These are phyloP conservation scores for Montipora capricornis DNA, from an alignment of 64 coral and sea anemone genomes.

Conservation along the genomic window DNA sequence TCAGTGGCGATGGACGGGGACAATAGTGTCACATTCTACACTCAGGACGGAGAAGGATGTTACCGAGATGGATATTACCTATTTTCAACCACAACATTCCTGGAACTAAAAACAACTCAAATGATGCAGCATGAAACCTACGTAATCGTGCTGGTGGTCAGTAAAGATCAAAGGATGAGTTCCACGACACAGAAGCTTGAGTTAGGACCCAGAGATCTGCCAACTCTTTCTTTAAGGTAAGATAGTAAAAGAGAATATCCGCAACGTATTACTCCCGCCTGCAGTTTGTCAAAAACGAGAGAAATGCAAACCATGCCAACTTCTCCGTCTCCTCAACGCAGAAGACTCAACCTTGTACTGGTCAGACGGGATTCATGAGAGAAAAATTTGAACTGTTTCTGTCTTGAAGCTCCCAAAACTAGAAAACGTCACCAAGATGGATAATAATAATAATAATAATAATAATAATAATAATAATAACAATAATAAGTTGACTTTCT, in stretches of 20 bases:
- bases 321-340: no score
- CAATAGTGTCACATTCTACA: not conserved
- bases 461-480: no score
- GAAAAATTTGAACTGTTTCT: no score
- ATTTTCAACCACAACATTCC: constrained; percentile 2
- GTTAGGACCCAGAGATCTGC: constrained; percentile 45
- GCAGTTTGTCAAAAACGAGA: no score
- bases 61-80: constrained; percentile 55
- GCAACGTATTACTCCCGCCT: no score
- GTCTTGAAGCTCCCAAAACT: no score
- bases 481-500: no score
- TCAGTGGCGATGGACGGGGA: not conserved
- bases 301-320: no score
- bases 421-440: no score
- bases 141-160: constrained; percentile 38
- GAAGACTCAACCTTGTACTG: no score
- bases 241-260: not conserved
- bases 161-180: constrained; percentile 57
- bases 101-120: constrained; percentile 36
- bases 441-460: no score
- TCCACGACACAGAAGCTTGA: constrained; percentile 55
- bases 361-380: no score
- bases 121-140: constrained; percentile 38
- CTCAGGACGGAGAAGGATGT: constrained; percentile 28
- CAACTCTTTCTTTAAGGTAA: constrained; percentile 62